Evolutionary conservation across 2,113 vertebrate genomes (phyloP).

Genomic region (Scortum barcoo): DNA sequence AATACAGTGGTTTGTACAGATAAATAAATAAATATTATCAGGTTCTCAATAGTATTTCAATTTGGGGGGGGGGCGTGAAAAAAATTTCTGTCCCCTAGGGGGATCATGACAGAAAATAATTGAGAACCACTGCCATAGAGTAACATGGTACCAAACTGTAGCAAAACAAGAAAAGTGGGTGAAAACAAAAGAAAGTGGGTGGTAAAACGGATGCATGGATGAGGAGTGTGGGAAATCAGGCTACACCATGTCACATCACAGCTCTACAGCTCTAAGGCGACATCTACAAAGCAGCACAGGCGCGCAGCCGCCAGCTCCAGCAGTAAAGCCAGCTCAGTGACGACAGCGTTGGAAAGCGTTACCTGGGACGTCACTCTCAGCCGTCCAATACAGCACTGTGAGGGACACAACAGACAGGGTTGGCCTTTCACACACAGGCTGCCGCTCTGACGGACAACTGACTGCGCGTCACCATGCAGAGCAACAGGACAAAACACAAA

Average conservation of each 20-base stretch:
- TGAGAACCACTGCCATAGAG: too few species aligned
- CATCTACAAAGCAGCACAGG: conserved; percentile 76
- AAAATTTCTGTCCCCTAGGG: too few species aligned
- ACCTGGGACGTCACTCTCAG: conserved; percentile 87
- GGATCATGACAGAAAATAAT: too few species aligned
- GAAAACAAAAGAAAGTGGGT: conserved; percentile 22
- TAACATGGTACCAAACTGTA: conserved; percentile 40
- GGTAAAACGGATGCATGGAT: conserved; percentile 60
- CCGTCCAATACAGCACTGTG: conserved; percentile 89
- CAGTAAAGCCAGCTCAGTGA: conserved; percentile 66
- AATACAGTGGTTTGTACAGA: too few species aligned
- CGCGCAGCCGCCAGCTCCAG: conserved; percentile 61
- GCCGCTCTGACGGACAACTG: conserved; percentile 64
- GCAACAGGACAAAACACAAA: conserved; percentile 65
- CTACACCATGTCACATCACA: conserved; percentile 76
- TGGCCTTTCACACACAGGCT: conserved; percentile 81
- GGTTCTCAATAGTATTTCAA: too few species aligned
- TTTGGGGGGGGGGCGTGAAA: too few species aligned
- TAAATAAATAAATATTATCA: too few species aligned
- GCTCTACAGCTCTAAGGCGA: conserved; percentile 69
- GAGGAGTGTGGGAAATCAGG: conserved; percentile 58
- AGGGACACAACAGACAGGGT: conserved; percentile 86
- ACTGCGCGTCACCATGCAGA: conserved; percentile 66
- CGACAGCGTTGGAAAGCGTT: conserved; percentile 71
- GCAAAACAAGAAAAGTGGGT: conserved; percentile 27